Evolutionary conservation across 2,113 vertebrate genomes (phyloP).

Genomic region (Forbesichthys papilliferus): DNA sequence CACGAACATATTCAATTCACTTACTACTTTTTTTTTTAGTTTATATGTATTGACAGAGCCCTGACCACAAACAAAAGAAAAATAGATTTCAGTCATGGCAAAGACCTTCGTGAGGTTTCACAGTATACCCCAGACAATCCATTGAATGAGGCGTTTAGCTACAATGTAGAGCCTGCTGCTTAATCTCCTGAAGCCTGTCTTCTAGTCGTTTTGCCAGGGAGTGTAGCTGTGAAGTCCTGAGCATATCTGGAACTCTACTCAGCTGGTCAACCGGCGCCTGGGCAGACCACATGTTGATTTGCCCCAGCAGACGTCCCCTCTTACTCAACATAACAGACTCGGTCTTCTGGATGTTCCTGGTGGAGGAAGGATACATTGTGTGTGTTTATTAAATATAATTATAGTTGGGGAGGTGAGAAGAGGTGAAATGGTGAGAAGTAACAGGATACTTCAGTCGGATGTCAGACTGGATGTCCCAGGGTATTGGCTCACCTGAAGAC

Average conservation of each 20-base stretch:
- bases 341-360: slow-evolving; percentile 7
- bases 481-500: slow-evolving; percentile 19
- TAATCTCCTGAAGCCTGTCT: slow-evolving; percentile 26
- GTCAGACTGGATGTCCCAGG: too few species aligned
- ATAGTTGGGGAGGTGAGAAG: neutral
- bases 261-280: slow-evolving; percentile 22
- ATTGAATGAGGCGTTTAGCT: neutral
- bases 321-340: accelerated
- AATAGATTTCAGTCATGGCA: too few species aligned
- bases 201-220: slow-evolving; percentile 30
- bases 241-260: slow-evolving; percentile 27
- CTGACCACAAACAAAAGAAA: too few species aligned
- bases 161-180: slow-evolving; percentile 28
- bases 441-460: neutral
- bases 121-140: too few species aligned
- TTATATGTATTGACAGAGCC: too few species aligned
- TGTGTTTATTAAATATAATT: neutral
- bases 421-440: neutral
- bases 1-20: too few species aligned
- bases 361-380: neutral
- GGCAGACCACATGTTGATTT: slow-evolving; percentile 49
- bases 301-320: slow-evolving; percentile 14
- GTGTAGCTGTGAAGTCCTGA: slow-evolving; percentile 23
- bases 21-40: too few species aligned
- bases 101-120: too few species aligned